Evolutionary conservation across 2,797 vertebrate species (phyloP).

Genomic region (Borostomias antarcticus): DNA sequence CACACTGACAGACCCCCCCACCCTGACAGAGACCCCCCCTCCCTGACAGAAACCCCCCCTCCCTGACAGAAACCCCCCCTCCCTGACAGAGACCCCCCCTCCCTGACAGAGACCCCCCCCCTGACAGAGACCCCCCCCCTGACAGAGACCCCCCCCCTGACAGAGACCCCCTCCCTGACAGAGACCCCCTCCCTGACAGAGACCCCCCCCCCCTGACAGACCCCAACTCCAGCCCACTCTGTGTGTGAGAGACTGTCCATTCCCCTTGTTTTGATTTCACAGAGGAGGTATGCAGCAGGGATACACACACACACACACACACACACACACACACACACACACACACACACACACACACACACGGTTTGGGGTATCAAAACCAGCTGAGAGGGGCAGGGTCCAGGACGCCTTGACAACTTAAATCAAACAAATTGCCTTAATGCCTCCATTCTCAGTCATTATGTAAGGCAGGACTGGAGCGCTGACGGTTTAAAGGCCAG

Average conservation of each 20-base stretch:
- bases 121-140: conserved; percentile 8
- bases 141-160: background rate
- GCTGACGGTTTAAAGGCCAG: conserved; percentile 71
- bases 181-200: conserved; percentile 23
- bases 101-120: too few species aligned
- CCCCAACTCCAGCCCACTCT: conserved; percentile 18
- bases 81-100: too few species aligned
- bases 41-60: too few species aligned
- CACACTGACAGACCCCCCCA: too few species aligned
- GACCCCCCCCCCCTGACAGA: conserved; percentile 29
- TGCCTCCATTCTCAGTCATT: conserved; percentile 78
- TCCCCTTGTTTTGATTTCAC: conserved; percentile 43
- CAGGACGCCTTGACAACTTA: conserved; percentile 72
- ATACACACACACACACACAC: conserved; percentile 14
- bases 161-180: background rate
- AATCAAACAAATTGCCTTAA: conserved; percentile 81
- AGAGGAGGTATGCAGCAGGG: conserved; percentile 21
- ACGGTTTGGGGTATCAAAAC: conserved; percentile 61
- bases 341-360: conserved; percentile 15
- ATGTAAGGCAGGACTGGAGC: conserved; percentile 67
- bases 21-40: too few species aligned
- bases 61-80: too few species aligned
- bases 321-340: conserved; percentile 8
- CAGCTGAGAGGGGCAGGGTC: conserved; percentile 69
- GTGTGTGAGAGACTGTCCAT: conserved; percentile 27